Base-by-base conservation (phyloP, 1,140 invertebrate species). In the Parapsyche elsis region DNA sequence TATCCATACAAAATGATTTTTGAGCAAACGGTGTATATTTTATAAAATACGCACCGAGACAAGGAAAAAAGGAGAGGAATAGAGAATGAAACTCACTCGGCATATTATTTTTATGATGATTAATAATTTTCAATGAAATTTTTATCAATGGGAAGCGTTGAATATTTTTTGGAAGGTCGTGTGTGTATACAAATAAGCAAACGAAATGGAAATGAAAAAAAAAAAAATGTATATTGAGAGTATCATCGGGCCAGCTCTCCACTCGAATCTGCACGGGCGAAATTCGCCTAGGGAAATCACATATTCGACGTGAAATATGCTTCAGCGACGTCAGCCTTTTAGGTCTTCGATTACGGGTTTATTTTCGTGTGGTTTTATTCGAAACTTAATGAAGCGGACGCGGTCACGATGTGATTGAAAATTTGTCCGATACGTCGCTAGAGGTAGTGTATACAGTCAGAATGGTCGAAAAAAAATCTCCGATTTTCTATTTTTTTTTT, bases 201-300 rank as follows among this genome's bases (percentile, higher is more conserved):
- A 19, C 21, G 14, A 21, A 19, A 61, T n/a, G 57, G 57, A 61
- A 61, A 61, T 21, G 5, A 49, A 76, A 80, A 59, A 71, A 64
- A 74, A 79, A 53, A 80, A 38, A 38, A 38, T 38, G 76, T 71
- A 59, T 38, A 57, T 76, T 71, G 59, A 80, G 49, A 80, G 57
- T 24, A 71, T 71, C 67, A 71, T 71, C 57, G 57, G 57, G 57
- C 67, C 67, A 71, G 10, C 19, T 45, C 71, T 19, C 26, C 45
- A 46, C 71, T 74, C 71, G 30, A 74, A 74, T 74, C 71, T 74
- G 71, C 30, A 74, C 19, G 26, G 67, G 38, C 67, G 12, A 71
- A 74, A 24, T 46, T 74, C 45, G 71, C 71, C 80, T 53, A 30
- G 80, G 76, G 80, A 81, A 81, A 81, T 81, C 80, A 78, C 53